Evolutionary conservation across 23 tunicate species (phyloP).

Genomic region (Clavelina lepadiformis): DNA sequence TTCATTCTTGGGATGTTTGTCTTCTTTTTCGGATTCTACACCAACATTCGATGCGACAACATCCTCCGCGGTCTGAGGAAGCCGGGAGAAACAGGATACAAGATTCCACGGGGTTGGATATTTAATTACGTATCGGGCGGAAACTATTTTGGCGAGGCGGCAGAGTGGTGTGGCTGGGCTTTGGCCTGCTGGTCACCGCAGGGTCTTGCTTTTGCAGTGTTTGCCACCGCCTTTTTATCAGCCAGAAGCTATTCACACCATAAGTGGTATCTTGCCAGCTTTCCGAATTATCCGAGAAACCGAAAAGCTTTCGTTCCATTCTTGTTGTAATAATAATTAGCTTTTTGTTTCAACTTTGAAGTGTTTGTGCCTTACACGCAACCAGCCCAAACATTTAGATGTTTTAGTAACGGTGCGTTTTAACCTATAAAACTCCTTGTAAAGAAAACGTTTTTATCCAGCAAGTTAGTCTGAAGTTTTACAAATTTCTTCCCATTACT

Average conservation of each 20-base stretch:
- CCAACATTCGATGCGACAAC: constrained; percentile 56
- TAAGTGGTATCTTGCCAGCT: constrained; percentile 54
- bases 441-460: no score
- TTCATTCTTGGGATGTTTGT: constrained; percentile 46
- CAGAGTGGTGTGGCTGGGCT: constrained; percentile 73
- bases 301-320: constrained; percentile 64
- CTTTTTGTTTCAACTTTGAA: no score
- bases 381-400: no score
- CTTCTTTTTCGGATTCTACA: constrained; percentile 58
- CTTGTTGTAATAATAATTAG: constrained; percentile 37
- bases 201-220: constrained; percentile 69
- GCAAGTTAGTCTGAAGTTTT: no score
- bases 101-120: constrained; percentile 68
- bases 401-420: no score
- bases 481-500: no score
- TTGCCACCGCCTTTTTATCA: constrained; percentile 41
- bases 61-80: constrained; percentile 55
- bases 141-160: constrained; percentile 59
- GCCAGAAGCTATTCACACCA: constrained; percentile 80
- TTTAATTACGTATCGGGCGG: constrained; percentile 69
- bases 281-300: constrained; percentile 52
- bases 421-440: no score
- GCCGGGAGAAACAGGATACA: constrained; percentile 86
- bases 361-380: no score
- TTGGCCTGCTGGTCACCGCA: constrained; percentile 74